A percentile compares a stretch with the other conserved stretches of the same genome.
Conservation (phyloP, 2,113 vertebrate species). For the Seriola quinqueradiata region DNA sequence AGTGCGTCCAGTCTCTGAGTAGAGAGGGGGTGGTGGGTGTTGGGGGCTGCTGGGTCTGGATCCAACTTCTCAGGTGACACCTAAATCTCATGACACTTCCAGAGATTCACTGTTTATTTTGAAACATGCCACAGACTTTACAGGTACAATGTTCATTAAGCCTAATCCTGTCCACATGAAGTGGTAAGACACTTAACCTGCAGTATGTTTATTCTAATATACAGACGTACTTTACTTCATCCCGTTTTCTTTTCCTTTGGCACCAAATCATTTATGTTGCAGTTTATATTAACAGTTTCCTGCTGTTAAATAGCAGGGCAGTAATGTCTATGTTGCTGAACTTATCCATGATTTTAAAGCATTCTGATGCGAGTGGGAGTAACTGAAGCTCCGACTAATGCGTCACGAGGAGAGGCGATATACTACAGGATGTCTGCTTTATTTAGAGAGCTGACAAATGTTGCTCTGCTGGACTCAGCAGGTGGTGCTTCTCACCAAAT, state of each 20-base stretch:
- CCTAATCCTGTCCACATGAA: constrained; percentile 7
- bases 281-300: neutral
- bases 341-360: constrained; percentile 6
- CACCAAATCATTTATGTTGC: neutral
- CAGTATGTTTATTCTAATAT: neutral
- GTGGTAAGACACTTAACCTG: constrained; percentile 50
- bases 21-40: constrained; percentile 8
- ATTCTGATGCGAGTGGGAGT: constrained; percentile 16
- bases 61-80: constrained; percentile 79
- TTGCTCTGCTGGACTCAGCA: constrained; percentile 61
- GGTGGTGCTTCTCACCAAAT: constrained; percentile 59
- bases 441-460: constrained; percentile 75
- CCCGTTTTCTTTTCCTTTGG: neutral
- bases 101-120: constrained; percentile 78
- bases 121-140: constrained; percentile 71
- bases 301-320: neutral
- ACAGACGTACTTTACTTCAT: neutral
- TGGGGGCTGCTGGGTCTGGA: constrained; percentile 3
- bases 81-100: constrained; percentile 75
- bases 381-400: constrained; percentile 25
- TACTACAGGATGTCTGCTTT: constrained; percentile 52
- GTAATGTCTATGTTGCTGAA: neutral
- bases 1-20: constrained; percentile 40
- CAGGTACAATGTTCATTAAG: constrained; percentile 40
- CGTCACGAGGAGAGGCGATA: constrained; percentile 38